Evolutionary conservation across 2,113 vertebrate genomes (phyloP), one percentile per base, ranked within the genome.

Genomic region (Nematolebias whitei): DNA sequence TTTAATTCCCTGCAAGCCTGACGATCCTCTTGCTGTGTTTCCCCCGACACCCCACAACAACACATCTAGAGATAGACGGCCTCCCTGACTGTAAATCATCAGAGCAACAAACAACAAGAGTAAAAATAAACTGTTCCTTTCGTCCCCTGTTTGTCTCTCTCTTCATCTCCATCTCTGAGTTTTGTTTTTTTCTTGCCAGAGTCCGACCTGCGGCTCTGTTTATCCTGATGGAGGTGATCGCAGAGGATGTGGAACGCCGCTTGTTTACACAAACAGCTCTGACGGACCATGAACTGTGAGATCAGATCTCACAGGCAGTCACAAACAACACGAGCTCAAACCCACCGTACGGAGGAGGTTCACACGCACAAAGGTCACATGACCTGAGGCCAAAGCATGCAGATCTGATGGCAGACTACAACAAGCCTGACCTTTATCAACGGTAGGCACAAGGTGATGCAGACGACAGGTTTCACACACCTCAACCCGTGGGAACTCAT

Each of bases 181-280:
- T 9, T 35, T 35, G 5, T 35, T 35, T 35, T 35, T 35, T 35
- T 9, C 65, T 67, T 19, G 47, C 63, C 63, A 47, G n/a, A 4
- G 19, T 15, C 20, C 2, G 19, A 78, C 48, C 57, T 51, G 57
- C 70, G 50, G 58, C 6, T 0, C 18, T 24, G 60, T 66, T 69
- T 60, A 73, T 68, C 52, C 63, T 18, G 57, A 74, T 40, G 0
- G 58, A 68, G 62, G 74, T 73, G 74, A 80, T 67, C 58, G 55
- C 45, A 79, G 76, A 74, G 72, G 68, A 85, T 73, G 78, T 71
- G 83, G 75, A 81, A 74, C 29, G 11, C 20, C 10, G 62, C 48
- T 68, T 85, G 75, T 88, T 87, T 78, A 87, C 79, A 68, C 71
- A 83, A 12, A 47, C 53, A 77, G 62, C 66, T 81, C 40, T 66